A percentile compares a stretch with the other conserved stretches of the same genome.
Evolutionary conservation across 2,797 vertebrate species (phyloP).

Genomic region (Gymnoscopelus braueri): DNA sequence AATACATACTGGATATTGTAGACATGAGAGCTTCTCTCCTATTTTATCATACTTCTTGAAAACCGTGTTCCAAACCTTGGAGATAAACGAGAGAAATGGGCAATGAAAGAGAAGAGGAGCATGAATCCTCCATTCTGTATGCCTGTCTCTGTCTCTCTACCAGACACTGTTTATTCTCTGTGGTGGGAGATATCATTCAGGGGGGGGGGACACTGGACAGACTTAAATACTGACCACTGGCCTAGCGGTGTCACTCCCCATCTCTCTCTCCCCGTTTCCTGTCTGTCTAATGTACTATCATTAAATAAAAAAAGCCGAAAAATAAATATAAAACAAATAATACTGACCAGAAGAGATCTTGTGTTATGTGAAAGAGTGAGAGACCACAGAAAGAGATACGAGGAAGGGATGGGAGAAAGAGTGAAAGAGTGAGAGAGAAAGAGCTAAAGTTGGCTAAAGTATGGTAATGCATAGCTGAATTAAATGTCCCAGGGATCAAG

Average conservation of each 20-base stretch:
- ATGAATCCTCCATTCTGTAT: conserved; percentile 57
- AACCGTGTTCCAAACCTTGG: background rate
- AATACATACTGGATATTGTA: conserved; percentile 9
- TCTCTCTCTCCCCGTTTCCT: too few relatives aligned
- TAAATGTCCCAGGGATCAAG: too few relatives aligned
- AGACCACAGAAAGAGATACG: too few relatives aligned
- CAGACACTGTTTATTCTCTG: conserved; percentile 73
- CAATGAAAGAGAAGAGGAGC: conserved; percentile 37
- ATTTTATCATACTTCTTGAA: conserved; percentile 5
- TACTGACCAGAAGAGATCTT: background rate
- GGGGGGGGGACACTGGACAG: conserved; percentile 66
- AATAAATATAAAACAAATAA: too few relatives aligned
- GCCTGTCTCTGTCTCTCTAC: conserved; percentile 61
- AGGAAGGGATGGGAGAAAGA: too few relatives aligned
- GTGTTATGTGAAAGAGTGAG: too few relatives aligned
- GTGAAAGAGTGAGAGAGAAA: background rate
- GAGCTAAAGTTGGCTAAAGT: too few relatives aligned
- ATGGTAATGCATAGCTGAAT: too few relatives aligned
- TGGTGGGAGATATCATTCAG: conserved; percentile 68
- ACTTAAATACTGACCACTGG: conserved; percentile 68
- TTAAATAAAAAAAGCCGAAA: too few relatives aligned
- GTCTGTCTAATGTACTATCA: too few relatives aligned
- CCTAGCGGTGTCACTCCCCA: too few relatives aligned
- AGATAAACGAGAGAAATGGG: conserved; percentile 14
- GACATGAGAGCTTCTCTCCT: conserved; percentile 19